phyloP scores from a whole-genome alignment of 2,113 vertebrate genomes.

The Heterotis niloticus region DNA sequence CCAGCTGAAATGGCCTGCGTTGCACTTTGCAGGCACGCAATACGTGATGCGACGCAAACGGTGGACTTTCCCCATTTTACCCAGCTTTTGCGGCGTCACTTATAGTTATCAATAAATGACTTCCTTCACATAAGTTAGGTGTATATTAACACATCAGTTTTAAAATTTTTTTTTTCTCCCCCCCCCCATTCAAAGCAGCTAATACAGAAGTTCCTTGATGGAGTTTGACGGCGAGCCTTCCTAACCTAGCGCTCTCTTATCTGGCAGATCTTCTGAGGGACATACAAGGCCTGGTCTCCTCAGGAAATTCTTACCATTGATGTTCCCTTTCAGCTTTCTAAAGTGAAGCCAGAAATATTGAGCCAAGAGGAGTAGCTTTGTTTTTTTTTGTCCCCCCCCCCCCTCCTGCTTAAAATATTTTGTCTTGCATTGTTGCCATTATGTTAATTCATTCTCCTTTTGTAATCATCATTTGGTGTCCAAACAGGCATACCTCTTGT shows the following conservation, averaged over 20 bases:
- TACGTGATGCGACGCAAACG: background rate
- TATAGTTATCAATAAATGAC: too few relatives aligned
- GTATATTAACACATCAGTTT: background rate
- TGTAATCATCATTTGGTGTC: conserved; percentile 47
- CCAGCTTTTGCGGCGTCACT: too few relatives aligned
- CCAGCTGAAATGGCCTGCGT: too few relatives aligned
- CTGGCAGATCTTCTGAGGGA: background rate
- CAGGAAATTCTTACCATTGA: background rate
- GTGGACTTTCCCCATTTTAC: background rate
- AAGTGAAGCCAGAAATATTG: conserved; percentile 9
- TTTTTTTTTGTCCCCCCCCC: conserved; percentile 32
- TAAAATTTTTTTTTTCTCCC: too few relatives aligned
- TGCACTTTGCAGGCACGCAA: background rate
- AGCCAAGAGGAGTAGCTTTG: background rate
- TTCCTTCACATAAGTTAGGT: background rate
- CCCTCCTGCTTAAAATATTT: conserved; percentile 9
- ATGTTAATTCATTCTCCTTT: conserved; percentile 45
- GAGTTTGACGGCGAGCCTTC: background rate
- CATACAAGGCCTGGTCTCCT: background rate
- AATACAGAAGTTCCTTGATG: background rate
- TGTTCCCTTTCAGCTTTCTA: background rate
- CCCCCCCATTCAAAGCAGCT: background rate
- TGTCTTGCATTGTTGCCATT: conserved; percentile 43
- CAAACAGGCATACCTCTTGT: conserved; percentile 44
- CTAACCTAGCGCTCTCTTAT: background rate